A percentile compares a stretch with the other conserved stretches of the same genome.
phyloP scores from a whole-genome alignment of 2,113 vertebrate species.

The Macroglossus sobrinus region DNA sequence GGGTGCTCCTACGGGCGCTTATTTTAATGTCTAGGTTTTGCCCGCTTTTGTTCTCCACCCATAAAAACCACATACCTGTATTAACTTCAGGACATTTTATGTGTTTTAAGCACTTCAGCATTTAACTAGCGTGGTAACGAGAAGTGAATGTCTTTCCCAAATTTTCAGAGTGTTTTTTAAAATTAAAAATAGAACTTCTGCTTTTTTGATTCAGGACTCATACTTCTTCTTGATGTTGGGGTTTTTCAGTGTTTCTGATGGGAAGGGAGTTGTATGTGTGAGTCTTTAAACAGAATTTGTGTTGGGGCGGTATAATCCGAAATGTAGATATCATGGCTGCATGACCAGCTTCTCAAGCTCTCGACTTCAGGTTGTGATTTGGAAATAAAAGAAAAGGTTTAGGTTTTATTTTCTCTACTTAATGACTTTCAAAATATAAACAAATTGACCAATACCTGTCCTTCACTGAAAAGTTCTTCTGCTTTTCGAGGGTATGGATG shows the following conservation, averaged over 20 bases:
- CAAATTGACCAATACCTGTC: slow-evolving; percentile 82
- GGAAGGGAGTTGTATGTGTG: too few species aligned
- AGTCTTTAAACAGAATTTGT: not conserved
- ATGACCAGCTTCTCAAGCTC: not conserved
- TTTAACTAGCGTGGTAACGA: not conserved
- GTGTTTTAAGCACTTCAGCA: not conserved
- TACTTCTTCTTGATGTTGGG: not conserved
- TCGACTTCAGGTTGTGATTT: not conserved
- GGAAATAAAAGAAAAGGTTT: slow-evolving; percentile 19
- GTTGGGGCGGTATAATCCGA: not conserved
- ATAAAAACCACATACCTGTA: not conserved
- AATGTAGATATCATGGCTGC: rapidly evolving
- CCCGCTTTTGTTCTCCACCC: not conserved
- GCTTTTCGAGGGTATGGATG: slow-evolving; percentile 88
- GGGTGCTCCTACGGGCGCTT: not conserved
- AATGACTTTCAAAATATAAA: slow-evolving; percentile 66
- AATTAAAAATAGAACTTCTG: slow-evolving; percentile 66
- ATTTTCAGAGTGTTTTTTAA: slow-evolving; percentile 52
- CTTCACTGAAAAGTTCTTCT: slow-evolving; percentile 87
- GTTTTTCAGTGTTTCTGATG: slow-evolving; percentile 7
- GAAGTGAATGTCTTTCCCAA: slow-evolving; percentile 37
- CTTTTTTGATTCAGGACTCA: slow-evolving; percentile 51
- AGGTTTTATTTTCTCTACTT: slow-evolving; percentile 31
- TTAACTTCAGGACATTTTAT: not conserved
- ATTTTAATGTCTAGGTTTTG: not conserved